Conservation (phyloP, 1,140 invertebrate genomes). For the Hypothenemus hampei region DNA sequence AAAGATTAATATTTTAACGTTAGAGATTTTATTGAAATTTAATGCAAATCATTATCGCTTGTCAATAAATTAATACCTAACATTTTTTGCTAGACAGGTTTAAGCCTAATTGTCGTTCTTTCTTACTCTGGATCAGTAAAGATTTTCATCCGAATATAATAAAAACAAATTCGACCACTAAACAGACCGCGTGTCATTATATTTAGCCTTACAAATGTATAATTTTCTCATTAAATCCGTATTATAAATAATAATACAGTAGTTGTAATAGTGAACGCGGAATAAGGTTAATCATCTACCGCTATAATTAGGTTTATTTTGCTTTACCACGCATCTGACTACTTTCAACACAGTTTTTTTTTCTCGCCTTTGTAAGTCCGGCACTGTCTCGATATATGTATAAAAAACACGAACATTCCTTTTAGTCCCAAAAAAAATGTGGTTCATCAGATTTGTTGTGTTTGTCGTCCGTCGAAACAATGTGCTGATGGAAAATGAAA, state of each 20-base stretch:
- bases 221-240: conserved; percentile 29
- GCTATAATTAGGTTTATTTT: conserved; percentile 24
- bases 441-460: too few relatives aligned
- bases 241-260: conserved; percentile 28
- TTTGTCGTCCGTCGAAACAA: too few relatives aligned
- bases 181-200: conserved; percentile 23
- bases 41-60: conserved; percentile 20
- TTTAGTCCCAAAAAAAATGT: too few relatives aligned
- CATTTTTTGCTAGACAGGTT: background rate
- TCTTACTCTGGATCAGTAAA: background rate
- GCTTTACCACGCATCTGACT: conserved; percentile 23
- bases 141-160: background rate
- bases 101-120: background rate
- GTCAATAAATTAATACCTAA: conserved; percentile 15
- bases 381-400: too few relatives aligned
- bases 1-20: conserved; percentile 22
- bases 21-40: conserved; percentile 21
- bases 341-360: too few relatives aligned
- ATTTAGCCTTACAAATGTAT: conserved; percentile 24
- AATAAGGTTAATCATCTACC: conserved; percentile 26
- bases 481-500: too few relatives aligned
- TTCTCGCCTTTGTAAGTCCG: too few relatives aligned
- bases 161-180: conserved; percentile 20
- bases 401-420: too few relatives aligned
- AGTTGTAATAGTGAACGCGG: conserved; percentile 13